Conservation (phyloP, 2,797 vertebrate species). For the Hydrophis major region DNA sequence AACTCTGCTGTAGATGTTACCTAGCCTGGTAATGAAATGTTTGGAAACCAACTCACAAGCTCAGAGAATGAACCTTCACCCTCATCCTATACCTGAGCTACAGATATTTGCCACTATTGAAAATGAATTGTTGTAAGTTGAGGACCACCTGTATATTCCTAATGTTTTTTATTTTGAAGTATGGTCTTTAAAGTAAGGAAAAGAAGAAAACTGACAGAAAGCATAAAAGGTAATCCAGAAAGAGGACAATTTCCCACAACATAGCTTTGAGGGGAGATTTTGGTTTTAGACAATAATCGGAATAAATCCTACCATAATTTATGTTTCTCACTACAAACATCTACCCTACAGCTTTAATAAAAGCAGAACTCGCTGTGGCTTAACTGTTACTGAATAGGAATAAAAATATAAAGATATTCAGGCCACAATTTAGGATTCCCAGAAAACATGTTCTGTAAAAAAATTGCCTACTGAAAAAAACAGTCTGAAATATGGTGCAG, state of each 20-base stretch:
- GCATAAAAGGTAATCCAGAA: neutral
- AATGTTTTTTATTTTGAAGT: neutral
- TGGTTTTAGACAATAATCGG: neutral
- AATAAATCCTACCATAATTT: neutral
- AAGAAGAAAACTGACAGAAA: neutral
- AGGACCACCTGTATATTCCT: neutral
- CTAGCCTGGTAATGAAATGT: no score
- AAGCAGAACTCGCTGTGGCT: neutral
- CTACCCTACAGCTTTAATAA: neutral
- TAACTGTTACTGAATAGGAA: neutral
- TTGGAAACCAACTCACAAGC: no score
- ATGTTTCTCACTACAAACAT: neutral
- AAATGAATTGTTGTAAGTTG: neutral
- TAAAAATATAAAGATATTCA: neutral
- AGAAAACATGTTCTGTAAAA: neutral
- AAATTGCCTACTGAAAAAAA: neutral
- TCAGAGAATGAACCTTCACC: no score
- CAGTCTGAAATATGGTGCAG: neutral
- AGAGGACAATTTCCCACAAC: neutral
- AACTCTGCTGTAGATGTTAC: no score
- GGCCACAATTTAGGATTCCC: neutral
- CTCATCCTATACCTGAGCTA: no score
- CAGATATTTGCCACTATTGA: no score
- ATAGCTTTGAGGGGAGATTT: neutral
- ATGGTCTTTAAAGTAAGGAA: neutral